phyloP scores from a whole-genome alignment of 2,888 invertebrate species.

The Ceratothoa steindachneri region DNA sequence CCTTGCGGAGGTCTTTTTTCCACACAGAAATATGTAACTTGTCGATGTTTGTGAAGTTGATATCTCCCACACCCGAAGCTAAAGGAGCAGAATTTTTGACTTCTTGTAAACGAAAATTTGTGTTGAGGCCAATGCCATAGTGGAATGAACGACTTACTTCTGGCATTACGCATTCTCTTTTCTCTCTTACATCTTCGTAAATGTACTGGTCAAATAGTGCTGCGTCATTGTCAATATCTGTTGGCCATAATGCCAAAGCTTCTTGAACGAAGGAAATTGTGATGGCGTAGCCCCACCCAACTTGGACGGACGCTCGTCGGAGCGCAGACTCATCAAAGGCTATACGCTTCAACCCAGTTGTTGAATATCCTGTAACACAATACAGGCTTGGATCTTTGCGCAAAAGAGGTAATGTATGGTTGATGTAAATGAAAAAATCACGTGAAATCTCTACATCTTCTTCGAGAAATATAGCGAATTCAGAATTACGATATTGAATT shows the following conservation, averaged over 20 bases:
- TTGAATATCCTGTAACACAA: constrained; percentile 28
- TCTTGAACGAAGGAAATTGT: constrained; percentile 23
- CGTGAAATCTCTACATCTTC: constrained; percentile 43
- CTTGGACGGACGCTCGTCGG: constrained; percentile 25
- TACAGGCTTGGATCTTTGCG: constrained; percentile 29
- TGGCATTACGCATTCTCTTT: constrained; percentile 33
- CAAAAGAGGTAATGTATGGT: constrained; percentile 34
- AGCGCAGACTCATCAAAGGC: constrained; percentile 3
- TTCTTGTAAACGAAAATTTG: not conserved
- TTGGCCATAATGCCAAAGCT: constrained; percentile 29
- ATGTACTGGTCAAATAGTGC: constrained; percentile 30
- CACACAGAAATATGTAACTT: not conserved
- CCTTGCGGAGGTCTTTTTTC: not conserved
- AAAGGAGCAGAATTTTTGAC: not conserved
- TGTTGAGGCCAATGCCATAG: constrained; percentile 22
- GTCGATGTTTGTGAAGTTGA: not conserved
- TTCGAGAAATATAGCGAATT: constrained; percentile 36
- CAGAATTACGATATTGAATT: constrained; percentile 19
- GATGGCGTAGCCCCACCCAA: constrained; percentile 43
- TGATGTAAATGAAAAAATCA: constrained; percentile 44
- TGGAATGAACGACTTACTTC: constrained; percentile 34
- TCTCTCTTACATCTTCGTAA: constrained; percentile 7
- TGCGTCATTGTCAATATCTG: not conserved
- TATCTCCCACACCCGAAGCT: not conserved
- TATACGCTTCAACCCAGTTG: not conserved